These are phyloP conservation scores for Hybognathus amarus DNA, from an alignment of 2,797 vertebrate genomes.

Conservation along the genomic window DNA sequence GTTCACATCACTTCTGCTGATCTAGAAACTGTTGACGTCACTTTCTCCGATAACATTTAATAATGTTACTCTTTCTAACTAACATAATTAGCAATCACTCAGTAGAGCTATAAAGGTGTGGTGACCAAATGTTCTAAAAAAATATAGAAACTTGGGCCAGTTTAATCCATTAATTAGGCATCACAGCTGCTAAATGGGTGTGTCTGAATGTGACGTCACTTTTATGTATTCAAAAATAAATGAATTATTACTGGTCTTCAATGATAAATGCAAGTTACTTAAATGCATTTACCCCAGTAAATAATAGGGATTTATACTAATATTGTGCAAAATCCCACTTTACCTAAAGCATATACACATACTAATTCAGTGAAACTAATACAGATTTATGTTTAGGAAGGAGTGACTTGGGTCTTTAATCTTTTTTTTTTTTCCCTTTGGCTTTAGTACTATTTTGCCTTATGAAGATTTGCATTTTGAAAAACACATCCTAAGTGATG, in stretches of 20 bases:
- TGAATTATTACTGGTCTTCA: neutral
- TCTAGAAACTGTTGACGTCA: too few species aligned
- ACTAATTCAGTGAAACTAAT: neutral
- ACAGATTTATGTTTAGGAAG: neutral
- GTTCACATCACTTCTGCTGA: too few species aligned
- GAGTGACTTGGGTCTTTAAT: neutral
- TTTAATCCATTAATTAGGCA: neutral
- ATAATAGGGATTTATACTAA: neutral
- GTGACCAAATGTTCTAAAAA: neutral
- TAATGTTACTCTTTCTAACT: too few species aligned
- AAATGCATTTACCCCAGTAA: constrained; percentile 5
- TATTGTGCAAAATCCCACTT: neutral
- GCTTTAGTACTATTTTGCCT: neutral
- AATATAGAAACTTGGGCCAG: neutral
- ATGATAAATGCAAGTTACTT: neutral
- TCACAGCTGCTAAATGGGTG: neutral
- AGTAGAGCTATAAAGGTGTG: neutral
- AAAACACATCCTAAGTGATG: neutral
- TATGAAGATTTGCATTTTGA: neutral
- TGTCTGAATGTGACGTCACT: neutral
- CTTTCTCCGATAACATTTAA: neutral
- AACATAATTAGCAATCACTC: neutral
- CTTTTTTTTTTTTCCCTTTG: neutral
- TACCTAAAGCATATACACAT: neutral
- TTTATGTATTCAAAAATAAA: neutral